Evolutionary conservation across 2,888 invertebrate species (phyloP), one percentile per base, ranked within the genome.

Genomic region (Napeogenes inachia): DNA sequence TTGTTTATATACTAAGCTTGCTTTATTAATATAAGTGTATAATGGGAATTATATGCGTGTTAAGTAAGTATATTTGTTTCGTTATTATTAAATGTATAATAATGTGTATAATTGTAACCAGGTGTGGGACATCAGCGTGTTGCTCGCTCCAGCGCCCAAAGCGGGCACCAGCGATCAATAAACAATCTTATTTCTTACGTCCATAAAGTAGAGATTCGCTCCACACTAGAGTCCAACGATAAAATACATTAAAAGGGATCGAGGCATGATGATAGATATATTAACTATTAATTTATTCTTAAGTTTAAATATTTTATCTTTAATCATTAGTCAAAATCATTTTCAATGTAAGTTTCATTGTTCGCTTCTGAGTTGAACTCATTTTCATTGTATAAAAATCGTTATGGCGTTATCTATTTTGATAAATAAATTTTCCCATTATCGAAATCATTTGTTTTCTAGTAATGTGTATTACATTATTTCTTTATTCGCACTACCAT

Each of bases 81-180:
- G 35, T 35, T 35, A 35, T 4, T 35, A 35, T 35, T 35, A 35
- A 35, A 35, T 35, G 6, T 35, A 6, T 35, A 35, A 42, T 12
- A 42, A 42, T 10, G 8, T 42, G 10, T 42, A 10, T 2, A 8
- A 42, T 42, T 32, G 13, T 4, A 32, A 32, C 8, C 60, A 73
- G 91, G 84, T 97, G 73, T 97, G 97, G 97, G 97, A 97, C 83
- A 92, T 96, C 66, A 93, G 95, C 61, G 94, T 95, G 57, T 88
- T 95, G 59, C 75, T 91, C 0, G 84, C 88, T 32, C 89, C 90
- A 4, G 77, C 85, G 60, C 85, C 88, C 1, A 72, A 75, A 33
- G 79, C 89, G 8, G 80, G 82, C 62, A 78, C 85, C 67, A 77
- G 81, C 73, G 80, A 77, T 45, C 80, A 81, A 59, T 55, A 60